These are phyloP conservation scores for Enteromius mattozi DNA, from an alignment of 2,797 vertebrate genomes.

Conservation along the genomic window DNA sequence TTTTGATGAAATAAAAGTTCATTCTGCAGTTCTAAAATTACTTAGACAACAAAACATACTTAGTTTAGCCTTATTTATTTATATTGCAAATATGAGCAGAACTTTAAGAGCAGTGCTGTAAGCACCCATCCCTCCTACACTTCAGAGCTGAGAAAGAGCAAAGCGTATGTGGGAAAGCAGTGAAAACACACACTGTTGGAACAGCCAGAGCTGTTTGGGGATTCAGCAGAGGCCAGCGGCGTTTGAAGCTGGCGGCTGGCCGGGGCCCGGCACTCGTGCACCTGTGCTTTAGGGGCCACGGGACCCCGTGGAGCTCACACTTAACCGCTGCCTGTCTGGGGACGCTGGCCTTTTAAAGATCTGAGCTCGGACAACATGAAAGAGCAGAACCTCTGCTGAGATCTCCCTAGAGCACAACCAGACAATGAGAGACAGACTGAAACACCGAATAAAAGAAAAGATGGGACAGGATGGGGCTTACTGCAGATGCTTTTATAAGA, in stretches of 20 bases:
- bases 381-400: constrained; percentile 55
- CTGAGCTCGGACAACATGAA: constrained; percentile 62
- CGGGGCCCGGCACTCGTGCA: constrained; percentile 26
- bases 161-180: constrained; percentile 22
- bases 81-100: no score
- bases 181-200: constrained; percentile 10
- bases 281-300: constrained; percentile 60
- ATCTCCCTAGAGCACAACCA: constrained; percentile 56
- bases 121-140: not conserved
- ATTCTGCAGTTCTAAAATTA: no score
- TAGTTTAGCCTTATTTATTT: not conserved
- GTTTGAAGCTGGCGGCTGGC: constrained; percentile 47
- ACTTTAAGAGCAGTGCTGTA: not conserved
- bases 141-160: constrained; percentile 25
- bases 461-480: constrained; percentile 59
- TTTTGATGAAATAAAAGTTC: no score
- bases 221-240: constrained; percentile 22
- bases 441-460: constrained; percentile 46
- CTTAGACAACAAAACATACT: not conserved
- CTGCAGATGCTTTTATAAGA: constrained; percentile 44
- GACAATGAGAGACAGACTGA: constrained; percentile 31
- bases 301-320: constrained; percentile 29
- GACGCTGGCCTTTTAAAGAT: constrained; percentile 54
- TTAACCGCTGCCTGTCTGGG: constrained; percentile 46
- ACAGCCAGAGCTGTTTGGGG: not conserved